Conservation (phyloP, 2,113 vertebrate genomes). For the Apus apus region DNA sequence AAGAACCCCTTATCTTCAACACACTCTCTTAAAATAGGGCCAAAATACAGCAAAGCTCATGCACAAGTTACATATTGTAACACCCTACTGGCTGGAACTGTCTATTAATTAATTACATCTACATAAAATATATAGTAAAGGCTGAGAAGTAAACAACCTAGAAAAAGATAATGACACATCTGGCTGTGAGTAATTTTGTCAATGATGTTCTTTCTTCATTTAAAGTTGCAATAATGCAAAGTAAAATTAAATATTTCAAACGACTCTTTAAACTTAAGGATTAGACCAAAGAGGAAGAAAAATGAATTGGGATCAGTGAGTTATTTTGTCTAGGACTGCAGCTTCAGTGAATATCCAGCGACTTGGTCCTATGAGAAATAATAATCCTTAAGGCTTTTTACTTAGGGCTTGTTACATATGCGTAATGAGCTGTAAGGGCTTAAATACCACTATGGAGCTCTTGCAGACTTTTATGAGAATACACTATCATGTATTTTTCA, state of each 20-base stretch:
- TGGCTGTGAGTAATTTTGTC: not conserved
- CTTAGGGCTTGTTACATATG: constrained; percentile 45
- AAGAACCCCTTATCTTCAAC: not conserved
- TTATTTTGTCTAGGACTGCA: not conserved
- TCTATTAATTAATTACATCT: not conserved
- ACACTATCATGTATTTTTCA: constrained; percentile 21
- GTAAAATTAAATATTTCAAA: constrained; percentile 11
- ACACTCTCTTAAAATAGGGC: not conserved
- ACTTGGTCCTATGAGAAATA: constrained; percentile 25
- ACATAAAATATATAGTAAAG: not conserved
- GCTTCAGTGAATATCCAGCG: not conserved
- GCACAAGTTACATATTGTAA: not conserved
- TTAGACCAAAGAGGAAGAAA: not conserved
- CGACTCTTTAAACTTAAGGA: not conserved
- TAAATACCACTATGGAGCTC: constrained; percentile 42
- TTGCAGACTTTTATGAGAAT: constrained; percentile 41
- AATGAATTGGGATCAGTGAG: not conserved
- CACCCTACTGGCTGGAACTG: not conserved
- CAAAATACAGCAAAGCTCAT: not conserved
- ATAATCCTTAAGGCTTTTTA: constrained; percentile 53
- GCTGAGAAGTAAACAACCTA: not conserved
- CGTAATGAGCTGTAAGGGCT: constrained; percentile 47
- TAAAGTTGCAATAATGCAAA: not conserved
- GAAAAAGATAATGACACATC: not conserved
- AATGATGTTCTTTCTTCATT: not conserved